Conservation (phyloP, 2,888 invertebrate genomes). For the Pterobdella sp. region DNA sequence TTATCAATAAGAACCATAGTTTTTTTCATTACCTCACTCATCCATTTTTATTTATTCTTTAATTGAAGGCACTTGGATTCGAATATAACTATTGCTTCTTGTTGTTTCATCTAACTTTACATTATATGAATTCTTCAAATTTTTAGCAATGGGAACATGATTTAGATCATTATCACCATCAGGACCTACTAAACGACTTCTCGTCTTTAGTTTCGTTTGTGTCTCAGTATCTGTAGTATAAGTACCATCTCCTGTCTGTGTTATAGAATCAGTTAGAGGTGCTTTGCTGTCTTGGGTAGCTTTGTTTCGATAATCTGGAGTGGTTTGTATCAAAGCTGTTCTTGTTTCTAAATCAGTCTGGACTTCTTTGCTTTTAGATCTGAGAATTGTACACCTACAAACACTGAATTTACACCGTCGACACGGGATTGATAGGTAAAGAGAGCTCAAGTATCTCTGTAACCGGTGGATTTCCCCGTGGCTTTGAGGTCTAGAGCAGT, state of each 20-base stretch:
- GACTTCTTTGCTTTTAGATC: neutral
- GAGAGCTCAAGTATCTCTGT: neutral
- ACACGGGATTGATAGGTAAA: neutral
- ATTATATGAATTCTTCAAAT: too few species aligned
- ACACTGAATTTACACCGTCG: neutral
- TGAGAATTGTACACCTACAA: neutral
- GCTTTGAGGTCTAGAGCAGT: constrained; percentile 9
- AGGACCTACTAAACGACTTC: neutral
- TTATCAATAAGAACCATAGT: too few species aligned
- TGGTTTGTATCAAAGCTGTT: neutral
- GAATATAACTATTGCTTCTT: too few species aligned
- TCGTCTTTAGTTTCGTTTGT: neutral
- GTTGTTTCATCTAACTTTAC: too few species aligned
- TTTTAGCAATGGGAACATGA: too few species aligned
- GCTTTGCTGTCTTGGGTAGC: neutral
- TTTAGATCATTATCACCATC: neutral
- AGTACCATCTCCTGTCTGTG: neutral
- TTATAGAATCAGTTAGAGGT: neutral
- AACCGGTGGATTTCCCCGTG: constrained; percentile 1
- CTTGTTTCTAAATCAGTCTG: neutral
- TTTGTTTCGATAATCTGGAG: neutral
- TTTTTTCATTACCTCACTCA: too few species aligned
- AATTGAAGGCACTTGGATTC: too few species aligned
- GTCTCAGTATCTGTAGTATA: neutral
- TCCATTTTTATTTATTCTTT: too few species aligned